Conservation (phyloP, 2,888 invertebrate genomes). For the Orchestes rusci region DNA sequence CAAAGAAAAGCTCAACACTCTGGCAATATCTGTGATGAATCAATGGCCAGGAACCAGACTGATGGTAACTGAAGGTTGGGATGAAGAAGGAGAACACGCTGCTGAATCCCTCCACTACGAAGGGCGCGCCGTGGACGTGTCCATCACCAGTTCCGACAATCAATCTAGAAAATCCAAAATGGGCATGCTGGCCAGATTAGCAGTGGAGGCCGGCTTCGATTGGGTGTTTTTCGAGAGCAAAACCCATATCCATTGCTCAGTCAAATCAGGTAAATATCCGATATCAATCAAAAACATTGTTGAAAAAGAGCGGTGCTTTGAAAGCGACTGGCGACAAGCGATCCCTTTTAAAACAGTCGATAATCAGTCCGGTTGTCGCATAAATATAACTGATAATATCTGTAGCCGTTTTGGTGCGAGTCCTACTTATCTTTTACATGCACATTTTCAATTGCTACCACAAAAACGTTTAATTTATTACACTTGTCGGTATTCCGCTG, state of each 20-base stretch:
- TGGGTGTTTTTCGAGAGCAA: conserved; percentile 97
- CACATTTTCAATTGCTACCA: conserved; percentile 25
- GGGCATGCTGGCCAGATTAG: conserved; percentile 91
- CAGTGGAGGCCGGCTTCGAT: conserved; percentile 96
- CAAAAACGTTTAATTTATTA: conserved; percentile 19
- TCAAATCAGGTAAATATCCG: conserved; percentile 96
- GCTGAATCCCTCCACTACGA: conserved; percentile 90
- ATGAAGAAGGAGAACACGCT: conserved; percentile 74
- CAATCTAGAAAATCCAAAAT: conserved; percentile 77
- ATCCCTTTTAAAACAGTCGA: conserved; percentile 27
- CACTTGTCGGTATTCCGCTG: too few relatives aligned
- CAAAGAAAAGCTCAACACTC: conserved; percentile 88
- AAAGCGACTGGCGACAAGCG: conserved; percentile 8
- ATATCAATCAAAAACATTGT: too few relatives aligned
- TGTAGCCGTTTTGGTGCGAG: conserved; percentile 23
- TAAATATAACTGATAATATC: conserved; percentile 32
- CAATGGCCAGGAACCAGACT: conserved; percentile 94
- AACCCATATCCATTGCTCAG: conserved; percentile 93
- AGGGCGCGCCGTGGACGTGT: conserved; percentile 92
- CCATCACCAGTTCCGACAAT: conserved; percentile 82
- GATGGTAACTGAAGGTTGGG: conserved; percentile 93
- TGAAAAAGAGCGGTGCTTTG: conserved; percentile 9
- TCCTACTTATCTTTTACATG: conserved; percentile 22
- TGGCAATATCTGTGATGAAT: conserved; percentile 96
- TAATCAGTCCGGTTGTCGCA: conserved; percentile 28